A percentile compares a stretch with the other conserved stretches of the same genome.
These are phyloP conservation scores for Cerceris rybyensis DNA, from an alignment of 2,888 invertebrate species.

Conservation along the genomic window DNA sequence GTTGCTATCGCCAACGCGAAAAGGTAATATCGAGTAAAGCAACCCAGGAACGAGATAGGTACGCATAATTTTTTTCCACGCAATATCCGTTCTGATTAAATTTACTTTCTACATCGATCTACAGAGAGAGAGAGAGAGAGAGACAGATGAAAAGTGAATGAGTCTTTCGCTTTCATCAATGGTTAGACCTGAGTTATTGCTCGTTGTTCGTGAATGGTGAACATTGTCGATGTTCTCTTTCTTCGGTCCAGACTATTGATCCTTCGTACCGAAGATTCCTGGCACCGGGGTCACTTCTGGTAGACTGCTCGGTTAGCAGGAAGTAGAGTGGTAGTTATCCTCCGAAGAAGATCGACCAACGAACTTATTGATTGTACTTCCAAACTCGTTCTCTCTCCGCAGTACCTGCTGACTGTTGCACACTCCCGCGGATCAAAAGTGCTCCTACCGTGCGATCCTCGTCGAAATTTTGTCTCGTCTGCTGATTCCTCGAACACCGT, in stretches of 20 bases:
- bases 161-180: constrained; percentile 16
- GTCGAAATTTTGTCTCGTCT: constrained; percentile 42
- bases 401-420: constrained; percentile 66
- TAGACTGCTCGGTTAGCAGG: constrained; percentile 66
- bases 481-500: constrained; percentile 10
- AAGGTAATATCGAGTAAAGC: constrained; percentile 3
- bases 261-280: constrained; percentile 68
- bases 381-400: constrained; percentile 55
- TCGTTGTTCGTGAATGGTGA: constrained; percentile 37
- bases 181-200: constrained; percentile 49
- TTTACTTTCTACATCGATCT: constrained; percentile 34
- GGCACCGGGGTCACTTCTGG: constrained; percentile 66
- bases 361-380: constrained; percentile 70
- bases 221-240: constrained; percentile 53
- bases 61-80: constrained; percentile 6
- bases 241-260: constrained; percentile 64
- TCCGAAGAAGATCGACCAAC: constrained; percentile 64
- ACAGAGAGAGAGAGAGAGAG: not conserved
- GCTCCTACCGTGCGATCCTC: constrained; percentile 37
- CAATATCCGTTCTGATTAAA: constrained; percentile 21
- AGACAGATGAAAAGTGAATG: not conserved
- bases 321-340: constrained; percentile 65
- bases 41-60: not conserved
- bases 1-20: not conserved
- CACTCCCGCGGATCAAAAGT: constrained; percentile 42